Conservation (phyloP, 2,113 vertebrate genomes). For the Notechis scutatus region DNA sequence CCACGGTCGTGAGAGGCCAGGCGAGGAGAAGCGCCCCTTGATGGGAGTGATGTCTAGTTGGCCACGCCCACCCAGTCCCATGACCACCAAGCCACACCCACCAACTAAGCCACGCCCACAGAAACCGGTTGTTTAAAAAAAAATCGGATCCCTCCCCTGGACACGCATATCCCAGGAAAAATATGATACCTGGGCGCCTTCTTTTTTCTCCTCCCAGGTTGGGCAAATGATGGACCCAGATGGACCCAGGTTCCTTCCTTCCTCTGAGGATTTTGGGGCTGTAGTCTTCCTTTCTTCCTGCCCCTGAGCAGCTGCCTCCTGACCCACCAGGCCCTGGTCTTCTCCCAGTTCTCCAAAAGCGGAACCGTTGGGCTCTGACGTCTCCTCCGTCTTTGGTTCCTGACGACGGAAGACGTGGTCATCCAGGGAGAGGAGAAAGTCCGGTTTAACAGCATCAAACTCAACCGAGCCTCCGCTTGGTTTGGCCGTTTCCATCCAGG, state of each 20-base stretch:
- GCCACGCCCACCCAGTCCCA: too few relatives aligned
- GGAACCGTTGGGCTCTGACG: rapidly evolving
- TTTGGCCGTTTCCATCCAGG: background rate
- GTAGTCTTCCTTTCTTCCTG: background rate
- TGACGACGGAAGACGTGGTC: background rate
- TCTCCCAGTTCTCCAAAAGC: background rate
- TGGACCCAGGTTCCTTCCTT: background rate
- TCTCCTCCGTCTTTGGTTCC: background rate
- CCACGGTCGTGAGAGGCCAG: too few relatives aligned
- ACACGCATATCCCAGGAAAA: background rate
- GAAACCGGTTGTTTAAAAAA: too few relatives aligned
- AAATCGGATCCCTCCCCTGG: too few relatives aligned
- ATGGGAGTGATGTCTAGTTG: too few relatives aligned
- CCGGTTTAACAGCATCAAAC: background rate
- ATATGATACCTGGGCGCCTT: background rate
- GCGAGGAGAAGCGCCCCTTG: too few relatives aligned
- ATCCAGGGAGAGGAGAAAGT: background rate
- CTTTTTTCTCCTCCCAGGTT: background rate
- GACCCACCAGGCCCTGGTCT: background rate
- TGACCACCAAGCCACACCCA: too few relatives aligned
- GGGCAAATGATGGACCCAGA: background rate
- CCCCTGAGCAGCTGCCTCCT: background rate
- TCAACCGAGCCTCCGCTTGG: background rate
- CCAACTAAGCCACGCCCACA: too few relatives aligned
- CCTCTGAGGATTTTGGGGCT: background rate